Evolutionary conservation across 2,888 invertebrate species (phyloP).

Genomic region (Pyrrhopygopsis socrates): DNA sequence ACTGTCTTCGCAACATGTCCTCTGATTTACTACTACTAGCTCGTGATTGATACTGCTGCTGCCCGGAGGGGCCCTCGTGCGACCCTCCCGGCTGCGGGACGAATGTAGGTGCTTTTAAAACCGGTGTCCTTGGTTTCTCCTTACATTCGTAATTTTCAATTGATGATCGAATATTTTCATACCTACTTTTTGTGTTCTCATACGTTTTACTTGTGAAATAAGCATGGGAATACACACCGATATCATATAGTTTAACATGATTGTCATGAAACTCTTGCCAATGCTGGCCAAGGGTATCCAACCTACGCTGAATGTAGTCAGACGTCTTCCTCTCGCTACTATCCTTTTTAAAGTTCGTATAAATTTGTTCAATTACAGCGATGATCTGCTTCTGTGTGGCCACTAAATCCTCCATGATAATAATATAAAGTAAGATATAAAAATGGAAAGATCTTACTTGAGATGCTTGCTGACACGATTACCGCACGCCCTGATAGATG

Average conservation of each 20-base stretch:
- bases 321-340: neutral
- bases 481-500: neutral
- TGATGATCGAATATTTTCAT: neutral
- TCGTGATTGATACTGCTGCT: neutral
- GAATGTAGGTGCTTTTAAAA: neutral
- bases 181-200: neutral
- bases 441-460: neutral
- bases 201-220: neutral
- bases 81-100: too few relatives aligned
- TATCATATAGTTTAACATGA: neutral
- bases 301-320: neutral
- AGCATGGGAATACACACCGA: neutral
- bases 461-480: neutral
- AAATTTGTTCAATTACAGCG: neutral
- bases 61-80: too few relatives aligned
- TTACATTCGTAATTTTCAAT: neutral
- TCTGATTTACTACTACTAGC: constrained; percentile 8
- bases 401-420: neutral
- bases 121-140: neutral
- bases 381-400: neutral
- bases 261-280: neutral
- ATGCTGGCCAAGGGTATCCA: neutral
- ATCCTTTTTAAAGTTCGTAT: constrained; percentile 3
- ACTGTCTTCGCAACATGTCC: neutral
- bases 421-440: neutral